Percentiles rank a stretch among this genome's conserved stretches.
Conservation (phyloP, 2,113 vertebrate species). For the Daboia siamensis region DNA sequence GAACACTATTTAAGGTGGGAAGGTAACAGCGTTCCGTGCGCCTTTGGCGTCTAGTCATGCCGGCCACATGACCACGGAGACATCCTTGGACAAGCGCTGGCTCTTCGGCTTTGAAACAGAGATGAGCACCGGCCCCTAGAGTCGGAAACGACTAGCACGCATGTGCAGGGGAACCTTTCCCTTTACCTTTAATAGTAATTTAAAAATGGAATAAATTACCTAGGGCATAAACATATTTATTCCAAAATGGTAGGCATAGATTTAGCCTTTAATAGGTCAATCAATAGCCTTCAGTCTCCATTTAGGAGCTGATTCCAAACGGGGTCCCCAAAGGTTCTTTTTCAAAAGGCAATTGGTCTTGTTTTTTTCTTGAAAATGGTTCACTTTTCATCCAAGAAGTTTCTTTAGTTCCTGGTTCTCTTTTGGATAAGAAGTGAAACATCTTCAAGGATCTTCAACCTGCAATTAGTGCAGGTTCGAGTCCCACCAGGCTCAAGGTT, state of each 20-base stretch:
- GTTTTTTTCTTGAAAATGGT: not conserved
- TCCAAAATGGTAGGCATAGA: conserved; percentile 52
- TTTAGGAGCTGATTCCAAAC: conserved; percentile 48
- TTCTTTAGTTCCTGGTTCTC: not conserved
- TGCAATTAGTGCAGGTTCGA: too few relatives aligned
- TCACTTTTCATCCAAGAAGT: not conserved
- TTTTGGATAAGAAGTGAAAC: not conserved
- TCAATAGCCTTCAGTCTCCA: conserved; percentile 49
- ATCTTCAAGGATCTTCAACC: not conserved
- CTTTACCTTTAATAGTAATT: conserved; percentile 68
- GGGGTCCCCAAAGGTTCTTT: not conserved
- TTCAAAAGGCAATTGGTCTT: not conserved
- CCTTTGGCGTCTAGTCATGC: too few relatives aligned
- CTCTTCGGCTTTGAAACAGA: too few relatives aligned
- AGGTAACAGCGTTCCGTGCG: too few relatives aligned
- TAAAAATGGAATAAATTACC: conserved; percentile 64
- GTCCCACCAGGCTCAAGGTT: too few relatives aligned
- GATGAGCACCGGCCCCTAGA: too few relatives aligned
- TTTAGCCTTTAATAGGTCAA: conserved; percentile 59
- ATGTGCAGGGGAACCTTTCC: too few relatives aligned
- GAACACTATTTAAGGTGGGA: too few relatives aligned
- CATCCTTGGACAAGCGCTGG: too few relatives aligned
- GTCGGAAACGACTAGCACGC: too few relatives aligned
- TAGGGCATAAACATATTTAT: conserved; percentile 46
- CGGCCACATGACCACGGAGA: too few relatives aligned